phyloP scores from a whole-genome alignment of 1,140 invertebrate species.

The Batillaria attramentaria region DNA sequence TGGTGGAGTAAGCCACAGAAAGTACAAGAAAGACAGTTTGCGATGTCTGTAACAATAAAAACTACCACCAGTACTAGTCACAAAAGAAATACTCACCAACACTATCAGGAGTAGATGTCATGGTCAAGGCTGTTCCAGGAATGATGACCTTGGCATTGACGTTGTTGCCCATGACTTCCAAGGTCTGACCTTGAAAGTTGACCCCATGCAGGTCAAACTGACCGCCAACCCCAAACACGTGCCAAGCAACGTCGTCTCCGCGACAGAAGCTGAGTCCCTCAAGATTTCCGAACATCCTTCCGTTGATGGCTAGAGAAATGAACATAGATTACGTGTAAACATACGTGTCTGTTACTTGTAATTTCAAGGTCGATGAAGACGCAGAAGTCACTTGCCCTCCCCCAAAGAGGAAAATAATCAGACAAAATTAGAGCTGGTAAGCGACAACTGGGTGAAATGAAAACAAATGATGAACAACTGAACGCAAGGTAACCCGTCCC shows the following conservation, averaged over 20 bases:
- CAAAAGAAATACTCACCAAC: conserved; percentile 45
- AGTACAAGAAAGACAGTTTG: no score
- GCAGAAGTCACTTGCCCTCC: no score
- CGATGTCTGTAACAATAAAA: no score
- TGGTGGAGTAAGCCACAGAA: no score
- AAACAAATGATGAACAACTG: no score
- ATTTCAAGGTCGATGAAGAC: no score
- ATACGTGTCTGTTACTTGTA: no score
- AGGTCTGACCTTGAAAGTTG: conserved; percentile 53
- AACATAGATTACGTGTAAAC: no score
- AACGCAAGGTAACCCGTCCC: no score
- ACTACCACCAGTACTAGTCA: neutral
- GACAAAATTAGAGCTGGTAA: no score
- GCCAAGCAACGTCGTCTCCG: conserved; percentile 61
- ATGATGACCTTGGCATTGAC: conserved; percentile 54
- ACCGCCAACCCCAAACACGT: conserved; percentile 59
- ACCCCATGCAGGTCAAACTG: conserved; percentile 46
- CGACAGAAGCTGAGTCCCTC: conserved; percentile 55
- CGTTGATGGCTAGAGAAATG: conserved; percentile 58
- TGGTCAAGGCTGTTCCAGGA: conserved; percentile 57
- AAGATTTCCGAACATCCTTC: conserved; percentile 62
- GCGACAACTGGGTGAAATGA: no score
- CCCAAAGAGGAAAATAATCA: no score
- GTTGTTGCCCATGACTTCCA: conserved; percentile 44
- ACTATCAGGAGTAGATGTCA: conserved; percentile 58